phyloP scores from a whole-genome alignment of 2,888 invertebrate species.

The Poecilobothrus nobilitatus region DNA sequence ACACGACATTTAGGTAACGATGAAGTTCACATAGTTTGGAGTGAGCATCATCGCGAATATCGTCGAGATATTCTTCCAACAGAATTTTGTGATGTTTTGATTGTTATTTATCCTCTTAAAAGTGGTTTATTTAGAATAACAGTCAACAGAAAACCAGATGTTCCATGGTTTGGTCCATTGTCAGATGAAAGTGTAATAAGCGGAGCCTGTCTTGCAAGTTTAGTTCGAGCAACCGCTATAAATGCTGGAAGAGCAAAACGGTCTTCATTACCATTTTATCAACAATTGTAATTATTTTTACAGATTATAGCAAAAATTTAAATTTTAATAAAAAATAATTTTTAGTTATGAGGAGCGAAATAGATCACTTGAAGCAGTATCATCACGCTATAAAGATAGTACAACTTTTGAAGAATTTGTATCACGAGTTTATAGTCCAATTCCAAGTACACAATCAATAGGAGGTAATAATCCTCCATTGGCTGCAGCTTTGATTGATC shows the following conservation, averaged over 20 bases:
- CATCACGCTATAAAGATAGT: conserved; percentile 73
- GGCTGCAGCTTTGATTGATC: conserved; percentile 54
- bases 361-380: conserved; percentile 74
- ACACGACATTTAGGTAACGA: conserved; percentile 95
- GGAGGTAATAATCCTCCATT: conserved; percentile 37
- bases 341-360: conserved; percentile 86
- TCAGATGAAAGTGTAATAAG: conserved; percentile 76
- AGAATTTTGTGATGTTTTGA: conserved; percentile 97
- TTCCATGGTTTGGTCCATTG: conserved; percentile 90
- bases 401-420: conserved; percentile 87
- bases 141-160: conserved; percentile 77
- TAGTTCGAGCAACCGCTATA: conserved; percentile 82
- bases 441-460: conserved; percentile 39
- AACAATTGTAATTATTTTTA: conserved; percentile 63
- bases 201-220: conserved; percentile 59
- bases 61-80: conserved; percentile 94
- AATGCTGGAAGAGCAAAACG: conserved; percentile 88
- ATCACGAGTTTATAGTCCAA: conserved; percentile 60
- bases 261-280: conserved; percentile 79
- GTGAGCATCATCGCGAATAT: conserved; percentile 92
- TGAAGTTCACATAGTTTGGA: conserved; percentile 99
- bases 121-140: conserved; percentile 81
- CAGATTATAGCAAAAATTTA: conserved; percentile 11
- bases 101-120: conserved; percentile 88
- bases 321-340: conserved; percentile 15